A percentile compares a stretch with the other conserved stretches of the same genome.
Conservation (phyloP, 2,888 invertebrate species). For the Caenorhabditis sp. region DNA sequence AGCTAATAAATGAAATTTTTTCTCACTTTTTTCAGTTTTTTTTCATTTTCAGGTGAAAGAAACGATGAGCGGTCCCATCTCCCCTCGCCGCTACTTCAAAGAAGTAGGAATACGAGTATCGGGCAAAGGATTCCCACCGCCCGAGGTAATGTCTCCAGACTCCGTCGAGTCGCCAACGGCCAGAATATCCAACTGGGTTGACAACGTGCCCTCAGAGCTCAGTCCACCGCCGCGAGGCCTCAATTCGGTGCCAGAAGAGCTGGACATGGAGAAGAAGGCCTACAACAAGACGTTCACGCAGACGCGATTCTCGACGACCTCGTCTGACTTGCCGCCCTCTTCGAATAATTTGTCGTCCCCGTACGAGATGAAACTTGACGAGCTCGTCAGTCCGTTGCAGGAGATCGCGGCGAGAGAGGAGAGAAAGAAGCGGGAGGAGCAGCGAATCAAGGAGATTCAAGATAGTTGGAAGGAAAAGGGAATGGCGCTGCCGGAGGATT, state of each 20-base stretch:
- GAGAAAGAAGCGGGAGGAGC: neutral
- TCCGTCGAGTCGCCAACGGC: neutral
- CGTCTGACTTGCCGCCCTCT: too few relatives aligned
- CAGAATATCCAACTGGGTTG: neutral
- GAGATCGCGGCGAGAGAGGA: neutral
- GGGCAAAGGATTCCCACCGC: neutral
- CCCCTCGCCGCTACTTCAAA: too few relatives aligned
- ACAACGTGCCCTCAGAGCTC: neutral
- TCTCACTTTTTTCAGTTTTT: too few relatives aligned
- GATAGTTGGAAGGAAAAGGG: neutral
- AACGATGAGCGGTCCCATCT: too few relatives aligned
- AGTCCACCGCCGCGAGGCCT: neutral
- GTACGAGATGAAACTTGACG: neutral
- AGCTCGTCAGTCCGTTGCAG: neutral
- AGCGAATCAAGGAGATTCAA: neutral
- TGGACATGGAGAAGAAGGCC: neutral
- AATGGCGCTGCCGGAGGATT: constrained; percentile 11
- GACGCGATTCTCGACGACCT: neutral
- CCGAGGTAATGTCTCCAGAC: neutral
- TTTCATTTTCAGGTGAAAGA: too few relatives aligned
- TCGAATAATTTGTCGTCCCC: too few relatives aligned
- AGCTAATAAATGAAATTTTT: too few relatives aligned
- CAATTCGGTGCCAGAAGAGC: neutral
- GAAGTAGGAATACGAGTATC: too few relatives aligned
- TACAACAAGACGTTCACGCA: neutral